phyloP scores from a whole-genome alignment of 2,888 invertebrate genomes.

The Stenolophus ochropezus region DNA sequence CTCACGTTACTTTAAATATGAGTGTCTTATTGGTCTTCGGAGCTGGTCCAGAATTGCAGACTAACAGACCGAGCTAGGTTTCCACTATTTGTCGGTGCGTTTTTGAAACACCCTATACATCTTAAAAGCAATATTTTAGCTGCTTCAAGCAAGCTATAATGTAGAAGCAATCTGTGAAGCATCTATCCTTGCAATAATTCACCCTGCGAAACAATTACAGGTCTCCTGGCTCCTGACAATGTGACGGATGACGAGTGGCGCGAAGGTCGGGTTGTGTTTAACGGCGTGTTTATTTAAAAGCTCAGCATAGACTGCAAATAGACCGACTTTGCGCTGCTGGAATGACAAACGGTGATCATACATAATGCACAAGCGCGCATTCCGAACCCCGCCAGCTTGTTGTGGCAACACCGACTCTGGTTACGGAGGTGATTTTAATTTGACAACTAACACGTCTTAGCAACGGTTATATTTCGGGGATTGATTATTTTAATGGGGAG shows the following conservation, averaged over 20 bases:
- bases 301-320: slow-evolving; percentile 51
- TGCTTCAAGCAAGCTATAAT: no score
- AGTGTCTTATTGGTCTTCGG: no score
- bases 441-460: slow-evolving; percentile 2
- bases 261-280: slow-evolving; percentile 31
- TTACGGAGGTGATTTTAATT: slow-evolving; percentile 7
- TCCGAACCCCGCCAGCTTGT: slow-evolving; percentile 17
- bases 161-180: no score
- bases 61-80: no score
- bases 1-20: no score
- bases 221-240: neutral
- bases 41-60: no score
- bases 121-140: no score
- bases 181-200: neutral
- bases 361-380: slow-evolving; percentile 47
- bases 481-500: neutral
- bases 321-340: slow-evolving; percentile 43
- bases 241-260: slow-evolving; percentile 27
- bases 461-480: neutral
- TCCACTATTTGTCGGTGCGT: no score
- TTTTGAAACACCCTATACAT: no score
- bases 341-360: slow-evolving; percentile 55
- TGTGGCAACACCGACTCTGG: neutral
- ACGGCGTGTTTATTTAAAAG: slow-evolving; percentile 51
- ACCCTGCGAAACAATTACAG: slow-evolving; percentile 18